These are phyloP conservation scores for Squalus acanthias DNA, from an alignment of 2,797 vertebrate species.

Conservation along the genomic window DNA sequence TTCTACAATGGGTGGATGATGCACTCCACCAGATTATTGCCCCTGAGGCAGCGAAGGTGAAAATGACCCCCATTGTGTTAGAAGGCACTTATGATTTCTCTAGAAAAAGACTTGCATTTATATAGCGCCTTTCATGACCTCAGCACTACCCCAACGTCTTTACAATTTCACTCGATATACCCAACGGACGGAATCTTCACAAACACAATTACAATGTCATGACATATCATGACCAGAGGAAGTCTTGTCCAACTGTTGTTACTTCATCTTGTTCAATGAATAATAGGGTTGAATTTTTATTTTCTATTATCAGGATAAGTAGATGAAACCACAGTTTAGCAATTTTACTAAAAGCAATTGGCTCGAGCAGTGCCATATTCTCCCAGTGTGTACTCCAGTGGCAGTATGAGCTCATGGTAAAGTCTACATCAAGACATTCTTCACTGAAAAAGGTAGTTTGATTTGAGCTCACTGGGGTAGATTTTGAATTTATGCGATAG, in stretches of 20 bases:
- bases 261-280: background rate
- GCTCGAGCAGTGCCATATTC: background rate
- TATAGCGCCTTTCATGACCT: background rate
- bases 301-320: background rate
- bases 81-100: too few relatives aligned
- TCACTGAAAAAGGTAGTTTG: background rate
- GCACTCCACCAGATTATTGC: too few relatives aligned
- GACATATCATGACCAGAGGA: background rate
- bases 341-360: background rate
- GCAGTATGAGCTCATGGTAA: background rate
- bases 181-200: background rate
- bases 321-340: background rate
- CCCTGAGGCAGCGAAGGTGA: too few relatives aligned
- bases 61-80: too few relatives aligned
- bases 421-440: background rate
- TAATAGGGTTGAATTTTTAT: background rate
- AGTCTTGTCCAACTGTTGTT: background rate
- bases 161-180: background rate
- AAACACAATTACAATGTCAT: background rate
- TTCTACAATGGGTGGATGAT: too few relatives aligned
- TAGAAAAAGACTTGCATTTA: too few relatives aligned
- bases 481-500: background rate
- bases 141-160: background rate
- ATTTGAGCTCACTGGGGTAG: background rate
- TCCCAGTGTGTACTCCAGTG: background rate